phyloP scores from a whole-genome alignment of 2,113 vertebrate genomes.

The Physeter macrocephalus region DNA sequence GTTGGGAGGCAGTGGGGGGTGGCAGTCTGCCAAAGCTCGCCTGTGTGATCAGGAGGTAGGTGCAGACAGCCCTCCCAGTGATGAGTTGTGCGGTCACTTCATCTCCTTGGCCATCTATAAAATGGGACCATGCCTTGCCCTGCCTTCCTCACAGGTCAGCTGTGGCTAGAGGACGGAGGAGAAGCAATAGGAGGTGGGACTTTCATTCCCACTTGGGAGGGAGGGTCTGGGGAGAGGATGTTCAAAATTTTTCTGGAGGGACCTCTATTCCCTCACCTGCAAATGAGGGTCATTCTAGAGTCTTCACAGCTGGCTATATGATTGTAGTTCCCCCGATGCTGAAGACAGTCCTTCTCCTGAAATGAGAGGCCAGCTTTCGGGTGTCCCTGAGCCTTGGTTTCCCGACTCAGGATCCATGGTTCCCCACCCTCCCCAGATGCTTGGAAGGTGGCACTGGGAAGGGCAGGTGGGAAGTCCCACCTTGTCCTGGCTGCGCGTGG shows the following conservation, averaged over 20 bases:
- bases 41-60: neutral
- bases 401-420: neutral
- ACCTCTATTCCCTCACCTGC: neutral
- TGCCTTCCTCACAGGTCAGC: neutral
- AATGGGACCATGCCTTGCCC: neutral
- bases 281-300: neutral
- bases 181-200: neutral
- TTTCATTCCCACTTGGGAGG: neutral
- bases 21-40: neutral
- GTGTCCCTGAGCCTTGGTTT: neutral
- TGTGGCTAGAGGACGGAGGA: neutral
- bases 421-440: neutral
- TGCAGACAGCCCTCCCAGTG: neutral
- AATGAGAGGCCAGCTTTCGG: neutral
- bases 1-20: neutral
- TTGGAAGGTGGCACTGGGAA: neutral
- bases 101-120: neutral
- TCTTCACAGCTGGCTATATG: neutral
- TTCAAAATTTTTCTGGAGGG: neutral
- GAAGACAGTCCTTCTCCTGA: neutral
- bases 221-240: neutral
- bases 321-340: neutral
- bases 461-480: neutral
- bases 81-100: neutral
- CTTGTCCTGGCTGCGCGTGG: neutral